phyloP scores from a whole-genome alignment of 2,888 invertebrate species.

The Schrankia costaestrigalis region DNA sequence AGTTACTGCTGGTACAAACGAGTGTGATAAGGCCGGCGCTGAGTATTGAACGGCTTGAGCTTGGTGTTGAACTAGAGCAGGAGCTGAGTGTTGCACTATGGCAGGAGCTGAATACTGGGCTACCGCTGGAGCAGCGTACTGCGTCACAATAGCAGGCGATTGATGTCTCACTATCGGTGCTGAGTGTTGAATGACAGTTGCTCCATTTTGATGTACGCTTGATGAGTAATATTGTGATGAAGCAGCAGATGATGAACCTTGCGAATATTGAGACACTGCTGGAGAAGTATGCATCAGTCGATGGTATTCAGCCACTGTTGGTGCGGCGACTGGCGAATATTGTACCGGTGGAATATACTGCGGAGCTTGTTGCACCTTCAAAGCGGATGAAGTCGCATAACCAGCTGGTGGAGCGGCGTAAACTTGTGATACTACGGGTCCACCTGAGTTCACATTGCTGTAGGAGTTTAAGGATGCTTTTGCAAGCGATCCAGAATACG shows the following conservation, averaged over 20 bases:
- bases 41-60: conserved; percentile 49
- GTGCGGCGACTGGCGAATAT: conserved; percentile 23
- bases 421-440: conserved; percentile 74
- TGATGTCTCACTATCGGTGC: conserved; percentile 16
- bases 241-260: conserved; percentile 26
- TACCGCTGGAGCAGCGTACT: conserved; percentile 16
- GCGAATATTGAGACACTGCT: conserved; percentile 27
- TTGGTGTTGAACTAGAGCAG: conserved; percentile 42
- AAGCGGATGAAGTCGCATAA: conserved; percentile 60
- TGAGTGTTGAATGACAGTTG: conserved; percentile 28
- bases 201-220: conserved; percentile 17
- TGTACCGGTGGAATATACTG: conserved; percentile 37
- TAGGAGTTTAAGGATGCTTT: conserved; percentile 69
- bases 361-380: conserved; percentile 46
- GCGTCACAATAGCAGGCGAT: conserved; percentile 36
- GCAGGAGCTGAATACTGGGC: conserved; percentile 1
- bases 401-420: conserved; percentile 59
- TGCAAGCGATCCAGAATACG: conserved; percentile 54
- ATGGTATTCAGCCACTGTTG: conserved; percentile 44
- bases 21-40: conserved; percentile 34
- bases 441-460: conserved; percentile 51
- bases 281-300: conserved; percentile 34
- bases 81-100: conserved; percentile 36
- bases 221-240: conserved; percentile 40
- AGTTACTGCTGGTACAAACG: conserved; percentile 29